Percentiles rank a stretch among this genome's conserved stretches.
phyloP scores from a whole-genome alignment of 2,113 vertebrate genomes.

The Triplophysa dalaica region DNA sequence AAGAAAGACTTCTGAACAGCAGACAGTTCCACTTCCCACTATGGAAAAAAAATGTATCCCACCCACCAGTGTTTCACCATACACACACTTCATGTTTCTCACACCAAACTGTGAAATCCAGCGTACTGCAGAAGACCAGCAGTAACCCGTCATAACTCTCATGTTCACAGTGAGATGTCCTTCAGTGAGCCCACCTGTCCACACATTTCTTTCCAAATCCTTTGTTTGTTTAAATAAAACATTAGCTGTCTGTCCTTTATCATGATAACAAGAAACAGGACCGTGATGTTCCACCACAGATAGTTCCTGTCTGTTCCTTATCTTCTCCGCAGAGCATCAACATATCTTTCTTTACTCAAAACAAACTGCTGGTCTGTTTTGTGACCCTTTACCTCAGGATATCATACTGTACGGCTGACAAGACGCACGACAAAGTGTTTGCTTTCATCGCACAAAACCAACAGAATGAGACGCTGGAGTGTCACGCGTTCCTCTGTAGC shows the following conservation, averaged over 20 bases:
- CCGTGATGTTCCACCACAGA: not conserved
- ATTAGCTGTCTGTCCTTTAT: not conserved
- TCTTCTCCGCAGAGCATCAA: not conserved
- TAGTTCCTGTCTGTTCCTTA: not conserved
- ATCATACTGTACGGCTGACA: constrained; percentile 96
- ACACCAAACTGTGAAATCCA: constrained; percentile 15
- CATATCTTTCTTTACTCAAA: constrained; percentile 12
- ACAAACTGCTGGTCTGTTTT: not conserved
- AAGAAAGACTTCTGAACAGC: not conserved
- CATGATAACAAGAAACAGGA: not conserved
- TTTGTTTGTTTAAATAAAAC: constrained; percentile 13
- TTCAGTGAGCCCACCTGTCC: not conserved
- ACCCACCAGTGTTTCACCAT: constrained; percentile 13
- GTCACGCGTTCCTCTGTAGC: constrained; percentile 90
- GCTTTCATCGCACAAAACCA: constrained; percentile 93
- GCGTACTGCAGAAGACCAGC: constrained; percentile 9
- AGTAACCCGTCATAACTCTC: constrained; percentile 35
- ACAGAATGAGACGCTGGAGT: constrained; percentile 87
- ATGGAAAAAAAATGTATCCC: constrained; percentile 10
- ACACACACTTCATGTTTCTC: not conserved
- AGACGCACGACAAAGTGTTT: constrained; percentile 89
- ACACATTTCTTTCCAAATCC: not conserved
- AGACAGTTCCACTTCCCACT: not conserved
- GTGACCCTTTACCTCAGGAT: constrained; percentile 75
- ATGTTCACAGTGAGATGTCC: constrained; percentile 22